Evolutionary conservation across 2,888 invertebrate species (phyloP).

Genomic region (Pardosa pseudoannulata): DNA sequence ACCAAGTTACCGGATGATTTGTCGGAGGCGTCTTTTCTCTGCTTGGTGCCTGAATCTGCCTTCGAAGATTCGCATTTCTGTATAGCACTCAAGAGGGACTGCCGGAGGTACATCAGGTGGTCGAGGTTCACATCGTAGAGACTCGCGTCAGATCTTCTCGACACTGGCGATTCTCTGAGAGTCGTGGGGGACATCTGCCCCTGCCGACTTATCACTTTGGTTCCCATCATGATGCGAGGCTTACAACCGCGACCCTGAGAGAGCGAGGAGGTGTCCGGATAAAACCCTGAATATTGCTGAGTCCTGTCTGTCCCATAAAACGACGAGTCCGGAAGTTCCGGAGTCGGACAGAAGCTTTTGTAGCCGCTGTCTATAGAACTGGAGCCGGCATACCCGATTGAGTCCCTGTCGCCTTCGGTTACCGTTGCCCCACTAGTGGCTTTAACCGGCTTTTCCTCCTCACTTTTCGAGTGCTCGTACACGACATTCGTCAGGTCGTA

Average conservation of each 20-base stretch:
- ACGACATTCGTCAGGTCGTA: slow-evolving; percentile 71
- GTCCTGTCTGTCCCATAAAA: slow-evolving; percentile 74
- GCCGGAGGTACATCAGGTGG: slow-evolving; percentile 76
- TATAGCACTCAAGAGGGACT: slow-evolving; percentile 76
- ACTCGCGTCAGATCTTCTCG: slow-evolving; percentile 63
- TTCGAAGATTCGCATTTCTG: slow-evolving; percentile 75
- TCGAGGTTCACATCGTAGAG: slow-evolving; percentile 75
- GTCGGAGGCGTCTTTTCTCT: background rate
- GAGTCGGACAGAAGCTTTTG: slow-evolving; percentile 77
- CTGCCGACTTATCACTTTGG: slow-evolving; percentile 75
- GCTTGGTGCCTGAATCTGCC: slow-evolving; percentile 30
- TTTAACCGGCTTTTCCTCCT: slow-evolving; percentile 11
- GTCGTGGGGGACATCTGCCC: slow-evolving; percentile 39
- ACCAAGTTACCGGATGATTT: slow-evolving; percentile 2
- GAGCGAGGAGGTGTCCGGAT: slow-evolving; percentile 46
- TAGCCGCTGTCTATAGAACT: slow-evolving; percentile 77
- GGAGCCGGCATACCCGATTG: slow-evolving; percentile 77
- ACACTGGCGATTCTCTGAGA: slow-evolving; percentile 50
- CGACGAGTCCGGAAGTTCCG: slow-evolving; percentile 76
- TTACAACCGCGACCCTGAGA: slow-evolving; percentile 69
- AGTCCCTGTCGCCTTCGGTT: slow-evolving; percentile 75
- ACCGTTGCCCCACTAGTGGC: slow-evolving; percentile 28
- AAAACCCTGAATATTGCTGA: slow-evolving; percentile 48
- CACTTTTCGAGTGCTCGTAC: slow-evolving; percentile 19
- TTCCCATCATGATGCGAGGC: slow-evolving; percentile 77